Conservation (phyloP, 2,113 vertebrate genomes). For the Eclectus roratus region DNA sequence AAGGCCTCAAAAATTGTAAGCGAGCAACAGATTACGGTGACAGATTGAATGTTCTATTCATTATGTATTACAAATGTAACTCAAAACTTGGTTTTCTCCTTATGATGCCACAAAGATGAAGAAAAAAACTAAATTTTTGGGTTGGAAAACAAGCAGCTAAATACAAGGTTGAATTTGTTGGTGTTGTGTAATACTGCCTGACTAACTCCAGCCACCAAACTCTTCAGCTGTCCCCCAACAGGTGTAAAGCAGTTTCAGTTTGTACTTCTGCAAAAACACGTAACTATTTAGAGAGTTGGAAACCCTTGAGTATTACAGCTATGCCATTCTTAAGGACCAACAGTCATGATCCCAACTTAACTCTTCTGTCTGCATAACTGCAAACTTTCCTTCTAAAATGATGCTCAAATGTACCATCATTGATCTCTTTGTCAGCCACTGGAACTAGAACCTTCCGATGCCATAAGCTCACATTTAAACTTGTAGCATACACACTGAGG, state of each 20-base stretch:
- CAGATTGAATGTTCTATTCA: not conserved
- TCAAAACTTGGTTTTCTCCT: not conserved
- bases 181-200: conserved; percentile 38
- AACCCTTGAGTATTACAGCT: not conserved
- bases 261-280: not conserved
- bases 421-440: not conserved
- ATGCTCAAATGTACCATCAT: not conserved
- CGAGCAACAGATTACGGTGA: accelerated
- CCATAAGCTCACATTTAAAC: not conserved
- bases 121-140: not conserved
- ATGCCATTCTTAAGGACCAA: not conserved
- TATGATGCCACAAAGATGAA: not conserved
- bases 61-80: not conserved
- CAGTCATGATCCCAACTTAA: not conserved
- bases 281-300: not conserved
- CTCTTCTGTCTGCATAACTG: not conserved
- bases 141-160: conserved; percentile 25
- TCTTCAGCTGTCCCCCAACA: conserved; percentile 55
- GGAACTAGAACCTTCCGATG: accelerated
- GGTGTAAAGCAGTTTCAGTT: conserved; percentile 13
- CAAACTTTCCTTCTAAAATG: not conserved
- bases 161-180: conserved; percentile 7
- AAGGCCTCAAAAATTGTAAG: not conserved
- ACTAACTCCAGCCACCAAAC: conserved; percentile 26
- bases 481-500: not conserved